Percentiles rank a stretch among this genome's conserved stretches.
Conservation (phyloP, 1,140 invertebrate genomes). For the Heterodera schachtii region DNA sequence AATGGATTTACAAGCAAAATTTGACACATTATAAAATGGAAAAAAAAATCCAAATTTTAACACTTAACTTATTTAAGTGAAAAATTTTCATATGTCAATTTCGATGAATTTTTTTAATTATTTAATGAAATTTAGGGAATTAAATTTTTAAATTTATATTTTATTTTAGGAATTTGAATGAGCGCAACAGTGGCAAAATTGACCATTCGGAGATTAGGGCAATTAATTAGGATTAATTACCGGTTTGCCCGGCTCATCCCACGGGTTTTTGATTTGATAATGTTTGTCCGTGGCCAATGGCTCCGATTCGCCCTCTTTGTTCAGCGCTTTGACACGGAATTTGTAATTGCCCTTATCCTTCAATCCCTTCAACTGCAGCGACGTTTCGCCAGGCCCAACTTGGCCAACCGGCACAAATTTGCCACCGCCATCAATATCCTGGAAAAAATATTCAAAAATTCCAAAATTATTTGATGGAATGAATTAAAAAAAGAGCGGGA, state of each 20-base stretch:
- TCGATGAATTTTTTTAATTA: too few species aligned
- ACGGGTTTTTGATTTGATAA: slow-evolving; percentile 92
- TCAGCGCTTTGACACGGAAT: slow-evolving; percentile 70
- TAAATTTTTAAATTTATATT: too few species aligned
- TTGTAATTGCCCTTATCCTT: slow-evolving; percentile 66
- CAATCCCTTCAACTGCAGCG: slow-evolving; percentile 57
- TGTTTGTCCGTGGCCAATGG: slow-evolving; percentile 84
- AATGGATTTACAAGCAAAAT: too few species aligned
- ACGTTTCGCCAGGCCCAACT: slow-evolving; percentile 48
- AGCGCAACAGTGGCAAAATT: too few species aligned
- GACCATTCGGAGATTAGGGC: too few species aligned
- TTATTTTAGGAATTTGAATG: too few species aligned
- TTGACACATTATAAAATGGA: too few species aligned
- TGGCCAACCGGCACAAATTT: slow-evolving; percentile 64
- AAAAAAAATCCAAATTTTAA: too few species aligned
- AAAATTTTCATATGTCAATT: too few species aligned
- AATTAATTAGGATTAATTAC: slow-evolving; percentile 59
- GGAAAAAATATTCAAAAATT: not conserved
- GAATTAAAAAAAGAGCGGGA: too few species aligned
- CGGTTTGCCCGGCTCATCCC: slow-evolving; percentile 74
- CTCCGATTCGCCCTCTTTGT: slow-evolving; percentile 95
- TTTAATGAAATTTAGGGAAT: too few species aligned
- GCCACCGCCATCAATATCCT: slow-evolving; percentile 64
- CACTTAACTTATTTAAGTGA: too few species aligned
- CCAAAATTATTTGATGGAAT: not conserved